Percentiles rank a stretch among this genome's conserved stretches.
Conservation (phyloP, 2,888 invertebrate species). For the Timema cristinae region DNA sequence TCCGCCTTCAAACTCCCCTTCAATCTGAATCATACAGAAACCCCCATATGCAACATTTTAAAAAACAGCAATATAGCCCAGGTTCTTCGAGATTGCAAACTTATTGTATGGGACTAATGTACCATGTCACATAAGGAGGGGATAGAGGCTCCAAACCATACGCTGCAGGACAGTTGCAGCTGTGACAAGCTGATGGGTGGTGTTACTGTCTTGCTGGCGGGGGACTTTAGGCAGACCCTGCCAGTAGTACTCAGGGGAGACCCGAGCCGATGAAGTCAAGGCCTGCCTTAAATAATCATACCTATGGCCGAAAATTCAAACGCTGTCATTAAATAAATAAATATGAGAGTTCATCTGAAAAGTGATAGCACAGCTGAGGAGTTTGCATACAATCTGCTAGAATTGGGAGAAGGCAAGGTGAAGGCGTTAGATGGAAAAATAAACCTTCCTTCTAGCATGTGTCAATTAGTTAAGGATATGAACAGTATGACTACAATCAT, state of each 20-base stretch:
- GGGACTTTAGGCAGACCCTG: slow-evolving; percentile 35
- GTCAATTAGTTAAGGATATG: no score
- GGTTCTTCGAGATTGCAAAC: slow-evolving; percentile 21
- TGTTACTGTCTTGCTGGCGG: slow-evolving; percentile 31
- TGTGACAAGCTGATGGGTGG: slow-evolving; percentile 28
- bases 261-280: slow-evolving; percentile 30
- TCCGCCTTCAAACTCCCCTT: slow-evolving; percentile 32
- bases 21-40: slow-evolving; percentile 18
- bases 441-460: no score
- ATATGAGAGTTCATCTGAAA: neutral
- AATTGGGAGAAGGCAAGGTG: no score
- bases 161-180: neutral
- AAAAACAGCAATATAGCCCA: slow-evolving; percentile 20
- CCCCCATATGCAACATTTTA: slow-evolving; percentile 25
- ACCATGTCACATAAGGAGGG: slow-evolving; percentile 32
- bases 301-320: slow-evolving; percentile 25
- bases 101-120: slow-evolving; percentile 37
- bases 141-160: slow-evolving; percentile 32
- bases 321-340: neutral
- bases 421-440: no score
- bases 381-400: neutral
- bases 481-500: no score
- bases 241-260: slow-evolving; percentile 24
- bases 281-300: slow-evolving; percentile 32
- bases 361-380: neutral